Evolutionary conservation across 2,888 invertebrate species (phyloP), one percentile per base, ranked within the genome.

Genomic region (Ischnura elegans): DNA sequence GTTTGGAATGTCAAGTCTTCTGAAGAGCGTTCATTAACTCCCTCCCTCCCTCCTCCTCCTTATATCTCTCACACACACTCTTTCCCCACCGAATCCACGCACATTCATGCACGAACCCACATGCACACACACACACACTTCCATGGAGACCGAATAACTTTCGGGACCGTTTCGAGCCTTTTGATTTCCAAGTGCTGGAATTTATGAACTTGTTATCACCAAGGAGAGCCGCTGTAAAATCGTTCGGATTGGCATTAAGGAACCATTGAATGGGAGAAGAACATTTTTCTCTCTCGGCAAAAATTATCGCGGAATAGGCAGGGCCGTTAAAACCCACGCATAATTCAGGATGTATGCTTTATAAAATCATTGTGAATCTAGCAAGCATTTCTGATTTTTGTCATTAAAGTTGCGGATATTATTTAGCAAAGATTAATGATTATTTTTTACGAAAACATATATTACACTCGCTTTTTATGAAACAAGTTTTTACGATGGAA

Each of bases 1-100:
- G 76, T 76, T 76, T 76, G 76, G 76, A 36, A 76, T 36, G 76
- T 76, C 76, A 76, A 76, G 13, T 36, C 13, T 36, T 36, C 76
- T 76, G 76, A 76, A 76, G 76, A 76, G 29, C 76, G 36, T 76
- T 76, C 76, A 76, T 76, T 76, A 76, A 76, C 76, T 76, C 29
- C 76, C 76, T n/a, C 51, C 19, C 19, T 51, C 51, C 13, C 51
- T 51, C 51, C 51, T 19, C n/a, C n/a, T n/a, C n/a, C n/a, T n/a
- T n/a, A n/a, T n/a, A n/a, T n/a, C n/a, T n/a, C n/a, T n/a, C n/a
- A n/a, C n/a, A n/a, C n/a, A n/a, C n/a, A n/a, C n/a, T n/a, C n/a
- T n/a, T n/a, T n/a, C n/a, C 51, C 51, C 2, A 19, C 51, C 51
- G 51, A 3, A 51, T 51, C 13, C 4, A 51, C 13, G 51, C 51